Evolutionary conservation across 2,113 vertebrate genomes (phyloP), one percentile per base, ranked within the genome.

Genomic region (Laterallus jamaicensis): DNA sequence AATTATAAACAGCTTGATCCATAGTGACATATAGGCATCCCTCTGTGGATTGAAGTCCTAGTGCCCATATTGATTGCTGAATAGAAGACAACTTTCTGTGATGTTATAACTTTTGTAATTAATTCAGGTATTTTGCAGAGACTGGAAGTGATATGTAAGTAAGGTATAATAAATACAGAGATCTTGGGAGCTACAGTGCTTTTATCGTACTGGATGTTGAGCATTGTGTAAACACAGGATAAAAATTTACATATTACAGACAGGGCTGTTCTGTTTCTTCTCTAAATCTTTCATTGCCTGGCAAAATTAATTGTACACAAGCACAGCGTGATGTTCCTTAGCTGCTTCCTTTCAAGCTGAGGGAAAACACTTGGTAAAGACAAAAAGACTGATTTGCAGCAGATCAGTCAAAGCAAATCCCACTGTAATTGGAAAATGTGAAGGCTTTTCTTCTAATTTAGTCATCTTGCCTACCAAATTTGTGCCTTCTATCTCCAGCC

Each of bases 371-470:
- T 93, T 76, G 59, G 66, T 70, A 86, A 94, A 29, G 63, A 88
- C 44, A 80, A 69, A 81, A 95, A 90, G 58, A 15, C 44, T 80
- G 76, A 50, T 66, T 90, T 94, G 44, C 50, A 79, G 55, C 55
- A 85, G 78, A 67, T 80, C 87, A 80, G 44, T 73, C 58, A 80
- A 85, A 93, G 58, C 44, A 79, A 94, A 93, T 89, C 63, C 40
- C 10, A 77, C 92, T 97, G 91, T 82, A 94, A 91, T 60, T 95
- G 54, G 58, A 92, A 95, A 95, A 92, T 78, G 42, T 67, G 29
- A 24, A 89, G 58, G 15, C 35, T 73, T 87, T 92, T 91, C 67
- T 76, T 92, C 42, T 76, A 84, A 70, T 18, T 86, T 79, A 69
- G 35, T 67, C 24, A 62, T 92, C 32, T 91, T 84, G 26, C 44